Base-by-base conservation (phyloP, 2,888 invertebrate species). In the Proisotoma minuta region DNA sequence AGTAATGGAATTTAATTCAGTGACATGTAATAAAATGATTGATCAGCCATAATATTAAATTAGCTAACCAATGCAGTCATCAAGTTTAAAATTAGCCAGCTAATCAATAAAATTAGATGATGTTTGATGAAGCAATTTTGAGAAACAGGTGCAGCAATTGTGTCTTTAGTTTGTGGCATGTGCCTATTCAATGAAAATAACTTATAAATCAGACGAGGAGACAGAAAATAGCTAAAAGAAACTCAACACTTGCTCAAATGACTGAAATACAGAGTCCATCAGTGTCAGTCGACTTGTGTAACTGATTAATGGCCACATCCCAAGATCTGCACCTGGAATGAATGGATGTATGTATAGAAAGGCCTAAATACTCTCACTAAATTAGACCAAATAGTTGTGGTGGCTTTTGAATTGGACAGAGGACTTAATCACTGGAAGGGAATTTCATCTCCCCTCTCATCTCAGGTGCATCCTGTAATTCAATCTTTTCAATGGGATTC, bases 211-310 rank as follows among this genome's bases (percentile, higher is more conserved):
- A 54, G 22, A 24, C 24, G 23, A n/a, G n/a, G n/a, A 24, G 23
- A 20, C 23, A 24, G 22, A 27, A 54, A 34, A 22, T 54, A n/a
- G 39, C 15, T 22, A n/a, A 18, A 39, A 48, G 65, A 58, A 65
- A 65, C 62, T 65, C 65, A 65, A 65, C 65, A 65, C 65, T 52
- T 52, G n/a, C 58, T 58, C 57, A 59, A 28, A 12, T 62, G 59
- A 60, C 47, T 54, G 43, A 49, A 50, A 58, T n/a, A n/a, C 49
- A 54, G 54, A 57, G 56, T 60, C 53, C 54, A 61, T 62, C 65
- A 62, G 60, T 65, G 65, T 65, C 65, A 65, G 59, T 59, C 57
- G 40, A 57, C 53, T 50, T 56, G 65, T 4, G 49, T 50, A 59
- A 54, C 43, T 54, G 50, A 54, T 54, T 54, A 54, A 54, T 54